Evolutionary conservation across 2,113 vertebrate genomes (phyloP).

Genomic region (Muntiacus reevesi): DNA sequence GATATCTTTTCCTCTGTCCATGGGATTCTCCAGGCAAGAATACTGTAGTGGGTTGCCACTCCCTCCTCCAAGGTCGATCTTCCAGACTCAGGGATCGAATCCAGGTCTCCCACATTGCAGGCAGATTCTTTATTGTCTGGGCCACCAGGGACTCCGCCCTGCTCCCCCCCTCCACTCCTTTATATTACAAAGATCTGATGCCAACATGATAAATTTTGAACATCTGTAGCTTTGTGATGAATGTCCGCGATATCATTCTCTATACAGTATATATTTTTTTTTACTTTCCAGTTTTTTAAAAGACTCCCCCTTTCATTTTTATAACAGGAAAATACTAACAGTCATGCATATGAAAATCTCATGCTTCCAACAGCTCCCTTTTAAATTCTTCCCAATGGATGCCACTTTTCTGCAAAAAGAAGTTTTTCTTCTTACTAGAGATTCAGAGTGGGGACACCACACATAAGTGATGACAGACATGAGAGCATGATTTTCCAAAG

Average conservation of each 20-base stretch:
- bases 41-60: neutral
- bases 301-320: neutral
- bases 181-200: neutral
- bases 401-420: neutral
- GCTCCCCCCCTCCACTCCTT: rapidly evolving
- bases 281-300: neutral
- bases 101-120: neutral
- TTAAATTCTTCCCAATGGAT: neutral
- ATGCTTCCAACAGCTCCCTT: neutral
- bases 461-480: rapidly evolving
- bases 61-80: neutral
- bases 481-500: neutral
- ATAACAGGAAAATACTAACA: neutral
- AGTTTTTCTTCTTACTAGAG: neutral
- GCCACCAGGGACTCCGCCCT: neutral
- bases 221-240: rapidly evolving
- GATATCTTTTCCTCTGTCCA: neutral
- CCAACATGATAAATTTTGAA: rapidly evolving
- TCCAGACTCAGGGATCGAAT: neutral
- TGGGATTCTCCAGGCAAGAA: neutral
- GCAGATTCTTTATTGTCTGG: neutral
- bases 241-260: rapidly evolving
- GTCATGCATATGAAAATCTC: rapidly evolving
- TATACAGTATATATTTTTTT: neutral
- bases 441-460: neutral